phyloP scores from a whole-genome alignment of 1,140 invertebrate species.

The Drosophila prosaltans region DNA sequence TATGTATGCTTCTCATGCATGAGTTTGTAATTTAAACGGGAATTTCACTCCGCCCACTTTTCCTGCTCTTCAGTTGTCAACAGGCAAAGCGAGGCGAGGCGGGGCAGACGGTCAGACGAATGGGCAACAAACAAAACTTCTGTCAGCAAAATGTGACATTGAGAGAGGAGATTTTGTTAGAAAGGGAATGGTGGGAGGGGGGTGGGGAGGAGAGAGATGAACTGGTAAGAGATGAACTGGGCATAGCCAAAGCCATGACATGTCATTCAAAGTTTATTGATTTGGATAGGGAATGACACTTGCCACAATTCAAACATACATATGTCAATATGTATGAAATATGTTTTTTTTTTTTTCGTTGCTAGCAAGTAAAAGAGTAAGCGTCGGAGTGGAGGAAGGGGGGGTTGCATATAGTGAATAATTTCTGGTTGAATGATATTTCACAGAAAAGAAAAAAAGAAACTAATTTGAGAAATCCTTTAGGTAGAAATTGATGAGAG shows the following conservation, averaged over 20 bases:
- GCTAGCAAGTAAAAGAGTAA: neutral
- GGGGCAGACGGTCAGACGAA: neutral
- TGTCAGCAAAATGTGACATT: slow-evolving; percentile 73
- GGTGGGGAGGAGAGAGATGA: no score
- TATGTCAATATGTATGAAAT: slow-evolving; percentile 11
- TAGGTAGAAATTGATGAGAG: neutral
- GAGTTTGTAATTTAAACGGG: slow-evolving; percentile 75
- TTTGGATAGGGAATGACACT: slow-evolving; percentile 58
- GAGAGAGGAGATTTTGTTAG: neutral
- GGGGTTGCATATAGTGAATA: slow-evolving; percentile 10
- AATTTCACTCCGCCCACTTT: slow-evolving; percentile 40
- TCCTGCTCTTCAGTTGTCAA: slow-evolving; percentile 14
- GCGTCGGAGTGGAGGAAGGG: no score
- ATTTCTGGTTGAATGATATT: slow-evolving; percentile 33
- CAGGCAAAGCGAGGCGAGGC: neutral
- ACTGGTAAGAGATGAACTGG: slow-evolving; percentile 13
- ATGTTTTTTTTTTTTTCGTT: slow-evolving; percentile 37
- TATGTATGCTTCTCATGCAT: slow-evolving; percentile 47
- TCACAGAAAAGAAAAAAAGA: slow-evolving; percentile 3
- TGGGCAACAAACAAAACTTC: slow-evolving; percentile 59
- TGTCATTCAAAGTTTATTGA: slow-evolving; percentile 66
- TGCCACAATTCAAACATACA: slow-evolving; percentile 41
- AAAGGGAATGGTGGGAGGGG: neutral
- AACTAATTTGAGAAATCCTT: slow-evolving; percentile 14
- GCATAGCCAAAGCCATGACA: slow-evolving; percentile 30